These are phyloP conservation scores for Holcopasites calliopsidis DNA, from an alignment of 1,140 invertebrate species.

Conservation along the genomic window DNA sequence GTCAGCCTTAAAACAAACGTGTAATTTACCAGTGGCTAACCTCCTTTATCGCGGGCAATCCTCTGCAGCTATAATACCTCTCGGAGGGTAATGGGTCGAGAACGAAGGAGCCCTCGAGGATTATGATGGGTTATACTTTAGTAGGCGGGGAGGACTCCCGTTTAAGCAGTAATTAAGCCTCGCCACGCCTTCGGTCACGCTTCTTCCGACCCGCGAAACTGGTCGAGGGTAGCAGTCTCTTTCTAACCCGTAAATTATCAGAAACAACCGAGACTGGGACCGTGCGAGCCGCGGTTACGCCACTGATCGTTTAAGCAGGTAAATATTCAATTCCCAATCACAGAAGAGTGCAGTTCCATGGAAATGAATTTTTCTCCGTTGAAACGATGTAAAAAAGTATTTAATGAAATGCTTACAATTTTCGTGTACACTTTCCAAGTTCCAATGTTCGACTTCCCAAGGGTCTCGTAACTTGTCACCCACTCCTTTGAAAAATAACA, in stretches of 20 bases:
- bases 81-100: conserved; percentile 52
- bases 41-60: conserved; percentile 55
- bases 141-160: conserved; percentile 78
- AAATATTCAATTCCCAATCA: too few species aligned
- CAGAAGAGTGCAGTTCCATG: too few species aligned
- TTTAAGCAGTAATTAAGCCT: conserved; percentile 78
- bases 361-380: too few species aligned
- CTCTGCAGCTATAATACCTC: conserved; percentile 55
- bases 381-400: too few species aligned
- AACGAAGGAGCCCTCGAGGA: conserved; percentile 59
- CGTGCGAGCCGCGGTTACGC: background rate
- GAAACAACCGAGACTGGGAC: conserved; percentile 10
- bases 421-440: too few species aligned
- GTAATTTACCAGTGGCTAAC: conserved; percentile 77
- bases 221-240: background rate
- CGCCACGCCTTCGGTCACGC: conserved; percentile 75
- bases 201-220: conserved; percentile 54
- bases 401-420: too few species aligned
- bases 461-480: too few species aligned
- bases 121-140: conserved; percentile 77
- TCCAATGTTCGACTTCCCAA: too few species aligned
- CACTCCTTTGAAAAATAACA: too few species aligned
- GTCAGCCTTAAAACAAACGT: conserved; percentile 73
- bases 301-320: too few species aligned
- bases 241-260: conserved; percentile 4